Conservation (phyloP, 2,888 invertebrate genomes). For the Petrolisthes manimaculis region DNA sequence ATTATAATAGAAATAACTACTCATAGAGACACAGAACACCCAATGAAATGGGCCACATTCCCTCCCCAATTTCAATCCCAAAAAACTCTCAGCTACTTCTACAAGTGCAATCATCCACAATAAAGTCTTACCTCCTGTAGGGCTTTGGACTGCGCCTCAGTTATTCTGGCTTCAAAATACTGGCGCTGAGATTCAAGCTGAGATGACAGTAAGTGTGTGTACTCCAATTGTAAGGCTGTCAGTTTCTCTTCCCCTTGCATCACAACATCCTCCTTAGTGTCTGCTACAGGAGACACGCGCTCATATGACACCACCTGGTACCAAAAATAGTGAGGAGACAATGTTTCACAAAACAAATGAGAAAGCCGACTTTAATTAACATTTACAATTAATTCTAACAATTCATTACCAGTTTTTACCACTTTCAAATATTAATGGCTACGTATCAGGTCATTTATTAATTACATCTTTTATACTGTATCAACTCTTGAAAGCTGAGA, state of each 20-base stretch:
- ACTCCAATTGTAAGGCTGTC: slow-evolving; percentile 95
- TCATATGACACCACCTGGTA: slow-evolving; percentile 63
- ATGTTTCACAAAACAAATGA: too few species aligned
- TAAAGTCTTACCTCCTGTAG: slow-evolving; percentile 37
- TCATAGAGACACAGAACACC: not conserved
- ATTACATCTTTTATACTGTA: too few species aligned
- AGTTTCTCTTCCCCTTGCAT: slow-evolving; percentile 82
- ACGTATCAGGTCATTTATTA: too few species aligned
- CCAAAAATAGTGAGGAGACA: too few species aligned
- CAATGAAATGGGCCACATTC: not conserved
- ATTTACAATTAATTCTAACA: too few species aligned
- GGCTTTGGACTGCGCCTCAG: slow-evolving; percentile 70
- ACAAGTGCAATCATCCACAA: not conserved
- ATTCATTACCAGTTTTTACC: too few species aligned
- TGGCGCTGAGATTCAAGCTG: slow-evolving; percentile 94
- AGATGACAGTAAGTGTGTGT: slow-evolving; percentile 93
- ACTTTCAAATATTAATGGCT: too few species aligned
- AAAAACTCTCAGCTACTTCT: too few species aligned
- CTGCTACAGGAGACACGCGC: slow-evolving; percentile 50
- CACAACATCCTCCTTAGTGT: slow-evolving; percentile 60
- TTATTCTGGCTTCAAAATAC: slow-evolving; percentile 88
- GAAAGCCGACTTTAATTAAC: too few species aligned
- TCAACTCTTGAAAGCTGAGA: not conserved
- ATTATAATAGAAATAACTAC: too few species aligned
- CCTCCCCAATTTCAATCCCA: not conserved